Percentiles rank a stretch among this genome's conserved stretches.
These are phyloP conservation scores for Columba livia DNA, from an alignment of 2,113 vertebrate species.

Conservation along the genomic window DNA sequence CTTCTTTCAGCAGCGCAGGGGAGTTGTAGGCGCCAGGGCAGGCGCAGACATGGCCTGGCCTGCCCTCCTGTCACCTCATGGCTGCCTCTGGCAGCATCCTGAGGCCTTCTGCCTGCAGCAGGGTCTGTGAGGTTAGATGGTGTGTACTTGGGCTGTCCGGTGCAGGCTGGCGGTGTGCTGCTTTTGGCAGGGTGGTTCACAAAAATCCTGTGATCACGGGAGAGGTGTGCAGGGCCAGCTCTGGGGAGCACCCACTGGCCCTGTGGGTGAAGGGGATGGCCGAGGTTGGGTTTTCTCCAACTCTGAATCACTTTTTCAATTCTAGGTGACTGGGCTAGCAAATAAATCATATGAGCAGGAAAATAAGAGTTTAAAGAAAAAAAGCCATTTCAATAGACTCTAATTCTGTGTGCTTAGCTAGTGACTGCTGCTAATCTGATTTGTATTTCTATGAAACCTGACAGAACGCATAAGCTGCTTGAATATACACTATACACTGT, in stretches of 20 bases:
- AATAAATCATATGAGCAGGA: neutral
- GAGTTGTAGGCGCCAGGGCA: neutral
- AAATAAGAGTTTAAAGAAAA: neutral
- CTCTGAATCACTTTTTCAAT: neutral
- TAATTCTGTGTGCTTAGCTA: neutral
- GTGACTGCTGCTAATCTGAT: slow-evolving; percentile 18
- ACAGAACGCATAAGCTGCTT: neutral
- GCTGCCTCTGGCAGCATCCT: neutral
- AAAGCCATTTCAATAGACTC: neutral
- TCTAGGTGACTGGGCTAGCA: neutral
- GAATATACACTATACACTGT: neutral
- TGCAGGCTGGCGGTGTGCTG: neutral
- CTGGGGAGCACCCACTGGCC: neutral
- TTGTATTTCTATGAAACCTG: neutral
- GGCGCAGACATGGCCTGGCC: neutral
- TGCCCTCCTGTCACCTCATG: no score
- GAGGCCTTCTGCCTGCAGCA: neutral
- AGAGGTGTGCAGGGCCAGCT: neutral
- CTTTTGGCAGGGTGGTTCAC: neutral
- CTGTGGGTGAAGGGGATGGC: neutral
- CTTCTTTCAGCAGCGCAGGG: neutral
- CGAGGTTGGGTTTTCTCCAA: accelerated
- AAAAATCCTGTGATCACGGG: neutral
- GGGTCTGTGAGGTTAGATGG: neutral
- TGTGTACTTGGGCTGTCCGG: neutral